Percentiles rank a stretch among this genome's conserved stretches.
phyloP scores from a whole-genome alignment of 2,888 invertebrate species.

The Pristionchus exspectatus region DNA sequence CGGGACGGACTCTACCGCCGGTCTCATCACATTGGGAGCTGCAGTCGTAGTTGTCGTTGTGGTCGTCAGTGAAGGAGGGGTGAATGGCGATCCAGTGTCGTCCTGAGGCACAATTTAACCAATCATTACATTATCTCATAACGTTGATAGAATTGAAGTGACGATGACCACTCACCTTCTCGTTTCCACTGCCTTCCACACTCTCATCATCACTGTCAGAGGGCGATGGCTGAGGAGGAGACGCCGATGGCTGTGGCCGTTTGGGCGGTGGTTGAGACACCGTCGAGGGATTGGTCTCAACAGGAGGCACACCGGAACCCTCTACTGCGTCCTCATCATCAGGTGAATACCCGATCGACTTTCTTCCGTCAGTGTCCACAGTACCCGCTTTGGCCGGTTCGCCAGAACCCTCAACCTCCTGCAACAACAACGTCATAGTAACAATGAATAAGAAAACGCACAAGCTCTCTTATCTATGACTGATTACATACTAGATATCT shows the following conservation, averaged over 20 bases:
- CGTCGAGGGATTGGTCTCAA: not conserved
- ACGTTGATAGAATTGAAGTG: too few species aligned
- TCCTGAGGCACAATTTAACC: not conserved
- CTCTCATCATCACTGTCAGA: constrained; percentile 65
- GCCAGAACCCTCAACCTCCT: constrained; percentile 50
- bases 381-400: not conserved
- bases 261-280: not conserved
- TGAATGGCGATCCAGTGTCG: not conserved
- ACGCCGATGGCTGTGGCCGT: not conserved
- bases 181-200: constrained; percentile 58
- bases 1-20: not conserved
- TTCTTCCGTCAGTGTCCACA: constrained; percentile 29
- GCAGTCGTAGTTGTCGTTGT: constrained; percentile 24
- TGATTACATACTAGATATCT: too few species aligned
- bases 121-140: not conserved
- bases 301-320: constrained; percentile 47
- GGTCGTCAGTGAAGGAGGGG: constrained; percentile 6
- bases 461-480: too few species aligned
- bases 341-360: constrained; percentile 65
- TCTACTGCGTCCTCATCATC: constrained; percentile 67
- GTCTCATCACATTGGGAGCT: not conserved
- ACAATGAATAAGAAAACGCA: not conserved
- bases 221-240: constrained; percentile 61
- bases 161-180: constrained; percentile 16
- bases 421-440: not conserved